Evolutionary conservation across 1,140 invertebrate species (phyloP), one percentile per base, ranked within the genome.

Genomic region (Charaxes varanes): DNA sequence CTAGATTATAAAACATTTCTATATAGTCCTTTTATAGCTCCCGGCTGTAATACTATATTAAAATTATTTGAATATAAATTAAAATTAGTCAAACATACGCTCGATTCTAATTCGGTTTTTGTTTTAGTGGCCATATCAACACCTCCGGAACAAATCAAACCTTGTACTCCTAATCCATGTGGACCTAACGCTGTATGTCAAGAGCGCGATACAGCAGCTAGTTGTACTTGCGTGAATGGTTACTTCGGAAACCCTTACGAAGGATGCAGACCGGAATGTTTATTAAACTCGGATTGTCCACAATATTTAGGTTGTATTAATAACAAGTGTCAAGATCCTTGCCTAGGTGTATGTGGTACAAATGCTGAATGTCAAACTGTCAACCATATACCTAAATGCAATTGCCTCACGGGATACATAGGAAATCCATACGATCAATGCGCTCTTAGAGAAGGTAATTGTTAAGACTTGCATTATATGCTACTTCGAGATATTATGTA

Each of bases 311-410:
- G 90, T 6, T 94, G 92, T 53, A 84, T 91, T 3, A 89, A 90
- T 47, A 89, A 89, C 32, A 93, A 91, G 78, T 95, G 93, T 61
- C 84, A 86, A 53, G 89, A 94, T 82, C 93, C 93, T 15, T 95
- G 93, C 62, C 87, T 87, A 5, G 90, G 91, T 15, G 87, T 88
- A 15, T 94, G 93, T 69, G 92, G 90, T 22, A 79, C 85, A 14
- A 92, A 93, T 58, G 91, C 91, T 1, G 85, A 89, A 53, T 94
- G 92, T 59, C 86, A 87, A 66, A 88, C 90, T n/a, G 76, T 92
- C 0, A 92, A 92, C 61, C 92, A 93, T 66, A 82, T 90, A 28
- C 89, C 92, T 6, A 89, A 87, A 28, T 94, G 93, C 60, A 85
- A 76, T 53, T 93, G 92, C 65, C 69, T 86, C 6, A 46, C 71